phyloP scores from a whole-genome alignment of 2,888 invertebrate species.

The Eretmocerus hayati region DNA sequence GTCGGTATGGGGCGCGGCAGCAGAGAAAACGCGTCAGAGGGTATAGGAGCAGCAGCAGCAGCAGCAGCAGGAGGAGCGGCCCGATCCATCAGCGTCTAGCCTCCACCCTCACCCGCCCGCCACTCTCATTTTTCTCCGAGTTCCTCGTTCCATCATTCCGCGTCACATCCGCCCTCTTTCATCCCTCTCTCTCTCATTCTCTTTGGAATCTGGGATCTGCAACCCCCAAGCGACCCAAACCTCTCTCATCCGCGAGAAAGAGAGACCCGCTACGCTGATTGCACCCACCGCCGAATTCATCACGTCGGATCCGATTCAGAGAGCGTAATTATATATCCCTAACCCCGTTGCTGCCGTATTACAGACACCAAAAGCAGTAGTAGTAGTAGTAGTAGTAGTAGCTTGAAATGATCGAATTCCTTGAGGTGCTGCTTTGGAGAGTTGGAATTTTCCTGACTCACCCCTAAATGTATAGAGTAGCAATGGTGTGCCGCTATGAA shows the following conservation, averaged over 20 bases:
- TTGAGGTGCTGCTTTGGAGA: too few species aligned
- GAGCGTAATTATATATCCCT: too few species aligned
- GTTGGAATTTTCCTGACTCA: too few species aligned
- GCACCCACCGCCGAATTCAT: constrained; percentile 45
- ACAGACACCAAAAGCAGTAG: too few species aligned
- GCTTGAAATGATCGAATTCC: too few species aligned
- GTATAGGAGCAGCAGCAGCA: constrained; percentile 23
- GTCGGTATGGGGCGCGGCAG: constrained; percentile 23
- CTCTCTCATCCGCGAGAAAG: constrained; percentile 7
- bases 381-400: too few species aligned
- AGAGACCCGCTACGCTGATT: constrained; percentile 36
- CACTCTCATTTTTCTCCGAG: constrained; percentile 48
- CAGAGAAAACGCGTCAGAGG: too few species aligned
- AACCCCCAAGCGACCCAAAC: constrained; percentile 20
- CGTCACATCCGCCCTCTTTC: constrained; percentile 47
- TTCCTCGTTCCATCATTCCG: constrained; percentile 47
- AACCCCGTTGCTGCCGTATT: too few species aligned
- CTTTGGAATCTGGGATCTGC: constrained; percentile 3
- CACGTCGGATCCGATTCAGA: constrained; percentile 27
- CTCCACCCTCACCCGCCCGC: constrained; percentile 45
- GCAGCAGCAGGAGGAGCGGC: constrained; percentile 37
- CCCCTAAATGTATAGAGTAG: too few species aligned
- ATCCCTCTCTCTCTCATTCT: constrained; percentile 31
- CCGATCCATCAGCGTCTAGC: constrained; percentile 48
- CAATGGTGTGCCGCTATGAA: too few species aligned